Conservation (phyloP, 1,140 invertebrate species). For the Vanessa atalanta region DNA sequence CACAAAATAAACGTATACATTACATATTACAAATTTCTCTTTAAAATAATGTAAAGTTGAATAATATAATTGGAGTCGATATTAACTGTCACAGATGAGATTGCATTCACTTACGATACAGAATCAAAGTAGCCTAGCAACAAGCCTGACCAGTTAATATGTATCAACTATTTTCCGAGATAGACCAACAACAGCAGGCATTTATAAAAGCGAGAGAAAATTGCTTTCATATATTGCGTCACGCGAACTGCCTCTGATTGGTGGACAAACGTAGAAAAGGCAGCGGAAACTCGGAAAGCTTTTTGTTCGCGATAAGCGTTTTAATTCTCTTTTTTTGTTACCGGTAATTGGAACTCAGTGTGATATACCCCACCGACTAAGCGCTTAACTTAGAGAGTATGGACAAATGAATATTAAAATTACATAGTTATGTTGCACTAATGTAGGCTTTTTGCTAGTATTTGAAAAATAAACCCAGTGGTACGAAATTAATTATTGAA, state of each 20-base stretch:
- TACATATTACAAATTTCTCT: too few relatives aligned
- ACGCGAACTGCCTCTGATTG: constrained; percentile 55
- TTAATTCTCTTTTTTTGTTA: constrained; percentile 34
- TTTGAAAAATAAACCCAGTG: too few relatives aligned
- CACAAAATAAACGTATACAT: too few relatives aligned
- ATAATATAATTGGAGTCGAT: too few relatives aligned
- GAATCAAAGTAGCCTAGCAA: constrained; percentile 17
- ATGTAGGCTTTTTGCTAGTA: too few relatives aligned
- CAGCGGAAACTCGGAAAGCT: constrained; percentile 42
- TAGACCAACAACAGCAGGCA: constrained; percentile 34
- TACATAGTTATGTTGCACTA: too few relatives aligned
- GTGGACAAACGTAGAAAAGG: constrained; percentile 44
- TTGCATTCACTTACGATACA: background rate
- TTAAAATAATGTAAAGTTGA: too few relatives aligned
- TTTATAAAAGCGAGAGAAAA: constrained; percentile 53
- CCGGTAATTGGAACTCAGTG: constrained; percentile 31
- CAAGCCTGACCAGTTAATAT: constrained; percentile 22
- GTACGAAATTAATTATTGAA: too few relatives aligned
- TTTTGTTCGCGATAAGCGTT: constrained; percentile 45
- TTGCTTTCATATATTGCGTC: constrained; percentile 55
- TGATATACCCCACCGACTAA: background rate
- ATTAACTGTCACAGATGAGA: background rate
- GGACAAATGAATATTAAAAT: background rate
- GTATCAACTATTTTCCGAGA: constrained; percentile 24
- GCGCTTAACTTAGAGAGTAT: background rate